Evolutionary conservation across 2,888 invertebrate species (phyloP).

Genomic region (Aspidiotus rigidus): DNA sequence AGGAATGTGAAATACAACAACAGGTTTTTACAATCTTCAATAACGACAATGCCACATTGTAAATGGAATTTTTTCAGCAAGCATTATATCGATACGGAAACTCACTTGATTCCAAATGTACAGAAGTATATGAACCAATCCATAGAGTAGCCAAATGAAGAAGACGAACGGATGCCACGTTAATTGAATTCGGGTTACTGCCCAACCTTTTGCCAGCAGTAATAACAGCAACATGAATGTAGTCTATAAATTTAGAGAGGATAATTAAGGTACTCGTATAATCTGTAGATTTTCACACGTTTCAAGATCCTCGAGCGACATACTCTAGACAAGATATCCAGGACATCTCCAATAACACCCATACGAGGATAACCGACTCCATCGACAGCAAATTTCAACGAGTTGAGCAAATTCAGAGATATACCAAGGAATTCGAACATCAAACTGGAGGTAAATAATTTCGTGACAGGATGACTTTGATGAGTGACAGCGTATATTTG

Average conservation of each 20-base stretch:
- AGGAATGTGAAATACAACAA: conserved; percentile 28
- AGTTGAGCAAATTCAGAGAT: conserved; percentile 69
- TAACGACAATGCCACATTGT: too few relatives aligned
- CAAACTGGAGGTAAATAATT: conserved; percentile 78
- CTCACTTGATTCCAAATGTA: conserved; percentile 92
- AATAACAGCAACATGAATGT: conserved; percentile 86
- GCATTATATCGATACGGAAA: not conserved
- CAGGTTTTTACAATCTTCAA: not conserved
- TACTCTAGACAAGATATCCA: conserved; percentile 6
- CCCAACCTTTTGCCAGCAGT: conserved; percentile 93
- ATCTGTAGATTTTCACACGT: not conserved
- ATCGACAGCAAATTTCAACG: conserved; percentile 80
- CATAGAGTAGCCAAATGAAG: conserved; percentile 80
- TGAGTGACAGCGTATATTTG: conserved; percentile 83
- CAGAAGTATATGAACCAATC: conserved; percentile 78
- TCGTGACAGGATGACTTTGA: conserved; percentile 85
- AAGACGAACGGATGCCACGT: conserved; percentile 76
- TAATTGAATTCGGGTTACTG: conserved; percentile 80
- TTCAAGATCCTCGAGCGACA: not conserved
- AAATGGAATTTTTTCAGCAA: not conserved
- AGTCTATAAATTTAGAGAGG: conserved; percentile 53
- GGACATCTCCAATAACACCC: conserved; percentile 79
- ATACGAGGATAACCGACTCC: conserved; percentile 77
- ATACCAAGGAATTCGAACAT: conserved; percentile 71
- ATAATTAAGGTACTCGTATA: not conserved